Percentiles rank a stretch among this genome's conserved stretches.
Evolutionary conservation across 2,888 invertebrate genomes (phyloP).

Genomic region (Stenurella melanura): DNA sequence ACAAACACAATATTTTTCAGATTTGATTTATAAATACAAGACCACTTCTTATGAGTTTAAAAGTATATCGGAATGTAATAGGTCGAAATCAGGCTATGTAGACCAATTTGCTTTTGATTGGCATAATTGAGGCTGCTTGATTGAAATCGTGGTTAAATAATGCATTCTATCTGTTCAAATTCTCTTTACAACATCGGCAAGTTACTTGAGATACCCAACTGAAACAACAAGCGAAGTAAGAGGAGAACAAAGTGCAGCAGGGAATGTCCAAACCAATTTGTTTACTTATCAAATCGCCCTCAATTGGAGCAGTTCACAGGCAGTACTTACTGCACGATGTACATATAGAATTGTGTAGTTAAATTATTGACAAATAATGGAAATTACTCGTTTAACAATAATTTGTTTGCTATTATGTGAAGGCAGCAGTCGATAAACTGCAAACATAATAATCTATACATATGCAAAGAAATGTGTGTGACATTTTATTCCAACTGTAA

Average conservation of each 20-base stretch:
- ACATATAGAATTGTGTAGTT: conserved; percentile 28
- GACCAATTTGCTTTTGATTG: conserved; percentile 66
- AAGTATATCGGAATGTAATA: conserved; percentile 10
- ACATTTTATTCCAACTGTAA: too few relatives aligned
- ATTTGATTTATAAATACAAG: neutral
- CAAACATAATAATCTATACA: too few relatives aligned
- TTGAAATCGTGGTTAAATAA: conserved; percentile 66
- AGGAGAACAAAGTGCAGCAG: conserved; percentile 47
- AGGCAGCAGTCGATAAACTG: too few relatives aligned
- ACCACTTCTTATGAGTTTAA: neutral
- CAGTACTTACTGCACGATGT: conserved; percentile 52
- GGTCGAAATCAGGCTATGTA: conserved; percentile 50
- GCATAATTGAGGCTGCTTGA: conserved; percentile 65
- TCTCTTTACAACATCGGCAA: conserved; percentile 52
- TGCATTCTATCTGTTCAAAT: conserved; percentile 56
- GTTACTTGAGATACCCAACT: conserved; percentile 29
- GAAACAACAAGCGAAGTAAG: conserved; percentile 44
- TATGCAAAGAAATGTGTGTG: too few relatives aligned
- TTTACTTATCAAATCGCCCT: conserved; percentile 64
- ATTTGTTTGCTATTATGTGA: neutral
- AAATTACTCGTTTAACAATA: neutral
- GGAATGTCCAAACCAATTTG: conserved; percentile 55
- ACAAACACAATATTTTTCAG: too few relatives aligned
- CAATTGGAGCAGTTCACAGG: conserved; percentile 56
- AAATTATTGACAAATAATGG: conserved; percentile 31